These are phyloP conservation scores for Sebastes diploproa DNA, from an alignment of 2,797 vertebrate genomes.

Conservation along the genomic window DNA sequence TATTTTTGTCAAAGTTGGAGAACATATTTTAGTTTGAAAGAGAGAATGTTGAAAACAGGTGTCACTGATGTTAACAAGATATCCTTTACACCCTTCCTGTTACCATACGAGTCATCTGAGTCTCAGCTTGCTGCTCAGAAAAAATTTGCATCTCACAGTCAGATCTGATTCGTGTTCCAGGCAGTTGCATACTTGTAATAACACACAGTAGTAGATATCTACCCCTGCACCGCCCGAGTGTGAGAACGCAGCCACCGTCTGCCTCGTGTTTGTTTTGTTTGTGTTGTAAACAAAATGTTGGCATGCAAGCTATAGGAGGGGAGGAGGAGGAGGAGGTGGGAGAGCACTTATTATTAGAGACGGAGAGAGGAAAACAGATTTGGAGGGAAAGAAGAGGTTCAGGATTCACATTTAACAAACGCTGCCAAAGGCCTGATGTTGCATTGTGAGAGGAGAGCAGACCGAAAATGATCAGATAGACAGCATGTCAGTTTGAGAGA, in stretches of 20 bases:
- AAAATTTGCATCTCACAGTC: not conserved
- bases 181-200: not conserved
- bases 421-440: not conserved
- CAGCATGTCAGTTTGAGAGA: not conserved
- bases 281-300: constrained; percentile 1
- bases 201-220: not conserved
- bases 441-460: not conserved
- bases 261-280: not conserved
- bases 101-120: not conserved
- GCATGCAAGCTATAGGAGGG: not conserved
- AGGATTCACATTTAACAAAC: not conserved
- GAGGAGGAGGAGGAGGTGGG: not conserved
- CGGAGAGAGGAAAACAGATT: not conserved
- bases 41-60: not conserved
- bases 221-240: not conserved
- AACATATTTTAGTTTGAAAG: not conserved
- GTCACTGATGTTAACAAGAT: not conserved
- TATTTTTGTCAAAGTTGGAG: not conserved
- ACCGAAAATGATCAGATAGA: not conserved
- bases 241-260: not conserved
- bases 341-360: not conserved
- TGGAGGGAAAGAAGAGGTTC: not conserved
- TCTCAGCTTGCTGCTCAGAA: not conserved
- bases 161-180: constrained; percentile 1
- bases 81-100: not conserved